Base-by-base conservation (phyloP, 2,888 invertebrate genomes). In the Drosophila basisetae region DNA sequence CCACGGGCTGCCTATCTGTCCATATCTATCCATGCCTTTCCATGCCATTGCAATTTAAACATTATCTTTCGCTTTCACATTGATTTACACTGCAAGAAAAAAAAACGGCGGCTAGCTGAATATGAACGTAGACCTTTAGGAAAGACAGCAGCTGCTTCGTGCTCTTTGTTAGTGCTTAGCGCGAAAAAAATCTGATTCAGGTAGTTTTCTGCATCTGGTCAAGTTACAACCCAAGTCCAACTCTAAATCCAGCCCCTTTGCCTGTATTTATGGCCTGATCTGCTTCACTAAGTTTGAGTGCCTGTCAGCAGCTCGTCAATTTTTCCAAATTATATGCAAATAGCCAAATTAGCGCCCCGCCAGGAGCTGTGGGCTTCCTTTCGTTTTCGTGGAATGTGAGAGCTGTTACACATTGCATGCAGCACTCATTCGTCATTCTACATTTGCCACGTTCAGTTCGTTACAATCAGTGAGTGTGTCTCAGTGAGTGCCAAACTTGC, bases 291-390 rank as follows among this genome's bases (percentile, higher is more conserved):
- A 69, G 59, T 70, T 63, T 71, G 63, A 60, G 64, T 66, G 72
- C 62, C 76, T 76, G 76, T 86, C 87, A 73, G 62, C 66, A 55
- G 64, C 61, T 59, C 63, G 53, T 79, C 82, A 81, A 65, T 73
- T 64, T 85, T 72, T 54, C 60, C 76, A 73, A 88, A 85, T 85
- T 89, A 89, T 85, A 80, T 89, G 83, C 89, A 83, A 83, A 85
- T 43, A 39, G 54, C 39, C 37, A 64, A 63, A 63, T 39, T 63
- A 54, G 41, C 67, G 55, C 22, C 63, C 49, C 54, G 79, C 49
- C 71, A 28, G 61, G 65, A 78, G 65, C 55, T 68, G 28, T 56
- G 39, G n/a, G 39, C 62, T 56, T 49, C 37, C 25, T 60, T 49
- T 55, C 52, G 55, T 28, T 39, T 68, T 49, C 31, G 43, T 30